phyloP scores from a whole-genome alignment of 2,113 vertebrate species.

The Hemiscyllium ocellatum region DNA sequence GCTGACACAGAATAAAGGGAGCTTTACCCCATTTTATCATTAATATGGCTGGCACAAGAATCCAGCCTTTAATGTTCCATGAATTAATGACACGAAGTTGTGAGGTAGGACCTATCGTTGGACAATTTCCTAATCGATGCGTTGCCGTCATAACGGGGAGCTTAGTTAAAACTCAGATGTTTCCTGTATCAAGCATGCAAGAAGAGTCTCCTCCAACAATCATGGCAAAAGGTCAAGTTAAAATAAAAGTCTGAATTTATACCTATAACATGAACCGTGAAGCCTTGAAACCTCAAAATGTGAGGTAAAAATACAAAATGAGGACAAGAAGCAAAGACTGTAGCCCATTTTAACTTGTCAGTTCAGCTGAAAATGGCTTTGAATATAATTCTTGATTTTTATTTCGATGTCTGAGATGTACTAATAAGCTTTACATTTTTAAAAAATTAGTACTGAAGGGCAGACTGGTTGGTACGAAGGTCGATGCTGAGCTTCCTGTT shows the following conservation, averaged over 20 bases:
- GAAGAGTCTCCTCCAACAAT: not conserved
- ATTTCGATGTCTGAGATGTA: not conserved
- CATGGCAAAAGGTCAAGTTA: not conserved
- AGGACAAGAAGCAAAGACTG: not conserved
- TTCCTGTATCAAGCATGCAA: not conserved
- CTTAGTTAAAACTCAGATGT: not conserved
- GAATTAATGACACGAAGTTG: not conserved
- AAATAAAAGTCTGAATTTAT: not conserved
- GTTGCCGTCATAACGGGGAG: not conserved
- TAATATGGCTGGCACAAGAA: not conserved
- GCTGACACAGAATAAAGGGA: not conserved
- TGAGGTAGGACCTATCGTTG: not conserved
- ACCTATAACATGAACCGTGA: not conserved
- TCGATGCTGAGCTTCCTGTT: slow-evolving; percentile 15
- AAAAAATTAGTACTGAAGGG: not conserved
- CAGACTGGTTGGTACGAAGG: not conserved
- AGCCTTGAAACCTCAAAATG: not conserved
- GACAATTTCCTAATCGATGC: not conserved
- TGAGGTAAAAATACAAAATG: not conserved
- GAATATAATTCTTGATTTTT: not conserved
- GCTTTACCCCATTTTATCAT: not conserved
- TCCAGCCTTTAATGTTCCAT: not conserved
- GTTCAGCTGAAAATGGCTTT: not conserved
- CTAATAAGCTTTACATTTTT: not conserved
- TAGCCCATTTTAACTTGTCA: not conserved